Evolutionary conservation across 2,113 vertebrate genomes (phyloP), one percentile per base, ranked within the genome.

Genomic region (Phodopus roborovskii): DNA sequence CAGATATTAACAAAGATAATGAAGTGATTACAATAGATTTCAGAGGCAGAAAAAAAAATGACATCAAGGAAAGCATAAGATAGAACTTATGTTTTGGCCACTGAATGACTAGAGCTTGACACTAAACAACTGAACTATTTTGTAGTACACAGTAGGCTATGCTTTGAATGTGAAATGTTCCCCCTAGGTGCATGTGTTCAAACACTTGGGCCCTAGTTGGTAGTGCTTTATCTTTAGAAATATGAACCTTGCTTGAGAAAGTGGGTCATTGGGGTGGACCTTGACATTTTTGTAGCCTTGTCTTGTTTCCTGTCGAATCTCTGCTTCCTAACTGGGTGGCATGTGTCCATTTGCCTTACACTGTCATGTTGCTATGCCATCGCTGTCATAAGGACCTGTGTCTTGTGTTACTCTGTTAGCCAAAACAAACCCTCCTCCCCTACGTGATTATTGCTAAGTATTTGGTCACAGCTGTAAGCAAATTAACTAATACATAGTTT

Each of bases 11-110:
- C 81, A 88, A 91, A 75, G 36, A 89, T 77, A 97, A 94, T 90
- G 97, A 91, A 96, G 88, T 97, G 20, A 42, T 85, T 97, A 12
- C 0, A 94, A 94, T 96, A 83, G 84, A 96, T 91, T 97, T 98
- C 81, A 48, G 7, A 79, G 75, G 56, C 26, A 92, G 73, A 66
- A 95, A 66, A 95, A 97, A 60, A 97, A 97, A 96, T 88, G 84
- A 30, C 16, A 93, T 85, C 73, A 74, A 68, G n/a, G 70, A 90
- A 98, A 83, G 33, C 92, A 66, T 13, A 88, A n/a, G 56, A 26
- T 16, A 26, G 39, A 92, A 33, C 20, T 89, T 92, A 92, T 36
- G 56, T 15, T 82, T 36, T 48, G 83, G 64, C 30, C 87, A 89
- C 82, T 93, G 13, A 91, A 5, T 12, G 3, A 73, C 68, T 97